A percentile compares a stretch with the other conserved stretches of the same genome.
Evolutionary conservation across 2,113 vertebrate species (phyloP).

Genomic region (Melanotaenia duboulayi): DNA sequence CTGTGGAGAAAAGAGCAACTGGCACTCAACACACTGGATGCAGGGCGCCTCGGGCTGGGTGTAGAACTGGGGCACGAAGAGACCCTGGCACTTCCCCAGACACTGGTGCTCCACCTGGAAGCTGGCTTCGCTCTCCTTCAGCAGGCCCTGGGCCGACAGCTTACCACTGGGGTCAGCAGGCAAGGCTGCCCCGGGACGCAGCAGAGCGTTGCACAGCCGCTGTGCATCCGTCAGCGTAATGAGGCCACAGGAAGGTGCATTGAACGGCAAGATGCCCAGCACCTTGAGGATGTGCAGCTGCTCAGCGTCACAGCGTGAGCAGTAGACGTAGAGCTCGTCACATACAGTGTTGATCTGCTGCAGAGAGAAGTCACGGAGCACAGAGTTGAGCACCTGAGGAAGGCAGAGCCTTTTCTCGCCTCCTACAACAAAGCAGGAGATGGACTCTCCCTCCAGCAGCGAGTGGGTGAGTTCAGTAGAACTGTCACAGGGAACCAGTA

Average conservation of each 20-base stretch:
- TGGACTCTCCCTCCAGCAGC: conserved; percentile 93
- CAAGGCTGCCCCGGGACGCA: conserved; percentile 89
- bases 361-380: conserved; percentile 95
- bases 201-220: conserved; percentile 93
- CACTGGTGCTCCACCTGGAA: conserved; percentile 98
- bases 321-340: conserved; percentile 97
- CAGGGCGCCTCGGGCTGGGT: conserved; percentile 91
- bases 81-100: conserved; percentile 96
- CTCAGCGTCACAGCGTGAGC: conserved; percentile 94
- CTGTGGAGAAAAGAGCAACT: conserved; percentile 95
- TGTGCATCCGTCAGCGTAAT: conserved; percentile 97
- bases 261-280: conserved; percentile 96
- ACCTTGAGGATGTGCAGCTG: conserved; percentile 98
- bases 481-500: conserved; percentile 96
- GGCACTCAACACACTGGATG: conserved; percentile 96
- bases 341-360: conserved; percentile 98
- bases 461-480: conserved; percentile 97
- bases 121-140: conserved; percentile 91
- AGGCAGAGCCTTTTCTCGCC: conserved; percentile 97
- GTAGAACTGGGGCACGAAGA: conserved; percentile 96
- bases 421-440: conserved; percentile 97
- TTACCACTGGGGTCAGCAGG: conserved; percentile 84
- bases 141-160: conserved; percentile 86
- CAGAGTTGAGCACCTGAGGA: conserved; percentile 97
- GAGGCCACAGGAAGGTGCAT: conserved; percentile 95